These are phyloP conservation scores for Hiodon alosoides DNA, from an alignment of 2,113 vertebrate species.

Conservation along the genomic window DNA sequence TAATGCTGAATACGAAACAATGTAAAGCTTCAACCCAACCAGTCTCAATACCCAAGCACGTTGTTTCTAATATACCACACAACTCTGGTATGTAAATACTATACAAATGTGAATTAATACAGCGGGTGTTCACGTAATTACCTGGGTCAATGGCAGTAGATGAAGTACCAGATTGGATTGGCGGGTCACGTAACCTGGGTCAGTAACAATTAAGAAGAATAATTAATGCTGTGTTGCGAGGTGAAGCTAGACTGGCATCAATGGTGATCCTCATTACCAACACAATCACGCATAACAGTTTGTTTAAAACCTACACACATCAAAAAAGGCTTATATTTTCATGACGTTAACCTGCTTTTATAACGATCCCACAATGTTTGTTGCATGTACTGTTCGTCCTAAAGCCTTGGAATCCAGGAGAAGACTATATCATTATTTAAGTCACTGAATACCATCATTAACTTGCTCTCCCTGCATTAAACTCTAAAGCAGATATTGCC, in stretches of 20 bases:
- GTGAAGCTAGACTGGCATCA: slow-evolving; percentile 26
- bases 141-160: slow-evolving; percentile 44
- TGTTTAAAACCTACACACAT: slow-evolving; percentile 28
- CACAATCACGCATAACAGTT: slow-evolving; percentile 35
- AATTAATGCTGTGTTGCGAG: slow-evolving; percentile 27
- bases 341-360: slow-evolving; percentile 37
- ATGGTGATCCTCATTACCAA: slow-evolving; percentile 27
- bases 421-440: slow-evolving; percentile 17
- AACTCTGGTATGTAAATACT: slow-evolving; percentile 24
- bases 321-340: slow-evolving; percentile 23
- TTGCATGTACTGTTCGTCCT: slow-evolving; percentile 2
- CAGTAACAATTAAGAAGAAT: slow-evolving; percentile 34
- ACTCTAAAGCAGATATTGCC: neutral
- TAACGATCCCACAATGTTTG: slow-evolving; percentile 41
- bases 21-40: too few relatives aligned
- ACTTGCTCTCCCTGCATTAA: neutral
- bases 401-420: neutral
- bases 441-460: too few relatives aligned
- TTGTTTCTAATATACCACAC: slow-evolving; percentile 13
- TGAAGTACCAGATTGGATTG: slow-evolving; percentile 31
- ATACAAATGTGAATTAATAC: slow-evolving; percentile 30
- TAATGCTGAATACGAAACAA: neutral
- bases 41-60: too few relatives aligned
- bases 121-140: slow-evolving; percentile 37
- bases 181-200: slow-evolving; percentile 28